Evolutionary conservation across 2,797 vertebrate species (phyloP), one percentile per base, ranked within the genome.

Genomic region (Leontopithecus rosalia): DNA sequence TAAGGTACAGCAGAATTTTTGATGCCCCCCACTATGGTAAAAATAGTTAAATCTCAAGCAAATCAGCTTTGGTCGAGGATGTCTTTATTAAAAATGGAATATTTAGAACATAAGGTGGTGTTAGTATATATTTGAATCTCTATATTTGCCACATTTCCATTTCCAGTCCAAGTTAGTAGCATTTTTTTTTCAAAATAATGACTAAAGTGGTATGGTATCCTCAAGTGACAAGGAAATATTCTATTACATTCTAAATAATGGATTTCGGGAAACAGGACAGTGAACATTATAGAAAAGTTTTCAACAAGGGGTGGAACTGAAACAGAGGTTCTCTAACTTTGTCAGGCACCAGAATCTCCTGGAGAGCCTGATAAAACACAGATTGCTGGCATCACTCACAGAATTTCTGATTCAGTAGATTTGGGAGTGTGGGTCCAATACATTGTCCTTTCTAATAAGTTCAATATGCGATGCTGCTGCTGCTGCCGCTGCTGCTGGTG

Each of bases 241-340:
- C 33, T 76, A 2, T 83, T 92, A 50, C 1, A 81, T 50, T 90
- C 52, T 95, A 57, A 55, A 50, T 81, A 43, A 41, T 58, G 24
- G 17, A 50, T 22, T 93, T 96, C 28, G 73, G 46, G 33, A 95
- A 93, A 15, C 24, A 83, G 17, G 20, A 26, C 19, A 76, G 46
- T 82, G n/a, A 7, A 81, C 19, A 39, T n/a, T 79, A 75, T 46
- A 87, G 28, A 87, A 96, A 67, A 28, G 10, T 64, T 88, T 97
- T 82, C 88, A 97, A 77, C 10, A 67, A 64, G 12, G 33, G 13
- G 39, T 46, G 94, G 43, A 85, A 95, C 70, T 95, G 80, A 96
- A 90, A 75, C n/a, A 46, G 11, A 67, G 30, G 11, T 94, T 90
- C 41, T 88, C 22, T 84, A 93, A 86, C 57, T 50, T 94, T 58